Evolutionary conservation across 1,140 invertebrate species (phyloP).

Genomic region (Calephelis virginiensis): DNA sequence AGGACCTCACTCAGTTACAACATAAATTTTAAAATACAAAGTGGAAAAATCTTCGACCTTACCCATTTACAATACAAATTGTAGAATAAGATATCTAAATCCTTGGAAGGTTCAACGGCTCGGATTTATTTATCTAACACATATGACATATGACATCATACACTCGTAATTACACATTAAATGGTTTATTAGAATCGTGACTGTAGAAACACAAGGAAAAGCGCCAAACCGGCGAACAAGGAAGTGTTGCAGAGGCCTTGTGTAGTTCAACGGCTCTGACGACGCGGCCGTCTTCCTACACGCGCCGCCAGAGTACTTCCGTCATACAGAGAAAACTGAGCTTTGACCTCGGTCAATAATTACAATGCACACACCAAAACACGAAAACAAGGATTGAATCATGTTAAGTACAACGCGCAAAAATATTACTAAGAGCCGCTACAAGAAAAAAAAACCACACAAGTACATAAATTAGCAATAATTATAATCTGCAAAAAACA

Average conservation of each 20-base stretch:
- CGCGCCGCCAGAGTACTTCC: constrained; percentile 38
- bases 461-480: no score
- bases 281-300: constrained; percentile 45
- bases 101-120: constrained; percentile 10
- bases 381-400: background rate
- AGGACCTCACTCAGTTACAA: no score
- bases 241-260: constrained; percentile 51
- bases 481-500: no score
- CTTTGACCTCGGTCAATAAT: constrained; percentile 29
- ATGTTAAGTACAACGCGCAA: no score
- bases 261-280: constrained; percentile 54
- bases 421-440: no score
- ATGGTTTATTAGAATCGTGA: constrained; percentile 21
- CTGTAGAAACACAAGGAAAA: constrained; percentile 24
- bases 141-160: constrained; percentile 14
- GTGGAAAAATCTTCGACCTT: no score
- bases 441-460: no score
- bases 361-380: constrained; percentile 1
- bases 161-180: constrained; percentile 10
- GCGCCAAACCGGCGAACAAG: constrained; percentile 32
- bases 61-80: no score
- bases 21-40: no score
- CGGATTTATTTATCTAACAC: constrained; percentile 2
- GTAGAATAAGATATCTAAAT: no score
- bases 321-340: constrained; percentile 52